Conservation (phyloP, 2,888 invertebrate species). For the Dione juno region DNA sequence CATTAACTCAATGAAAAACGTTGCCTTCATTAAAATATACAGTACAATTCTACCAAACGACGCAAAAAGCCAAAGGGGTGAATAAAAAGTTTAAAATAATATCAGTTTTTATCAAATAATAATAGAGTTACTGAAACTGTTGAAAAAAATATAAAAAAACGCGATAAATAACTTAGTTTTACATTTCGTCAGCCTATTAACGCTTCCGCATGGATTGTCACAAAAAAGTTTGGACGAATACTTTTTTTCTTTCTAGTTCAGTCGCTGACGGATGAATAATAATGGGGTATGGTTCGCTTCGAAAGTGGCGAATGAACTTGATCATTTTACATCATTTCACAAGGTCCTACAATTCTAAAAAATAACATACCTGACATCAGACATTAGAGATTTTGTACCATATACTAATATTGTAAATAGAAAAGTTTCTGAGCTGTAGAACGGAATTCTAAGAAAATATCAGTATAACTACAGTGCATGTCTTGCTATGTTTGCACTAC, state of each 20-base stretch:
- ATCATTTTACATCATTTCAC: too few species aligned
- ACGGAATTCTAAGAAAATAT: too few species aligned
- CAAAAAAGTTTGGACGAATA: slow-evolving; percentile 56
- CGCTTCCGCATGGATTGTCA: slow-evolving; percentile 57
- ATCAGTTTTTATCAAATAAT: slow-evolving; percentile 9
- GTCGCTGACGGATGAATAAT: slow-evolving; percentile 36
- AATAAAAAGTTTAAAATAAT: background rate
- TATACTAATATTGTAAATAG: too few species aligned
- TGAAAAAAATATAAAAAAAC: slow-evolving; percentile 37
- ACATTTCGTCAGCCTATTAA: slow-evolving; percentile 44
- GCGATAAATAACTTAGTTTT: slow-evolving; percentile 37
- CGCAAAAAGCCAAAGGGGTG: background rate
- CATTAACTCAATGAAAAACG: too few species aligned
- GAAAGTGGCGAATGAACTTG: background rate
- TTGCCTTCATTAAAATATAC: background rate
- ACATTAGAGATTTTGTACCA: too few species aligned
- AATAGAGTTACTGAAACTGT: slow-evolving; percentile 13
- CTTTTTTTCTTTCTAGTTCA: slow-evolving; percentile 34
- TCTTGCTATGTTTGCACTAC: too few species aligned
- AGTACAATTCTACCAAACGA: background rate
- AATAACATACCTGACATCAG: too few species aligned
- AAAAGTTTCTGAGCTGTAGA: too few species aligned
- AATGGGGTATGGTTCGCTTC: slow-evolving; percentile 36
- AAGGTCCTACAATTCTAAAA: too few species aligned
- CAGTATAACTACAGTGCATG: too few species aligned